Evolutionary conservation across 2,888 invertebrate species (phyloP).

Genomic region (Arctia plantaginis): DNA sequence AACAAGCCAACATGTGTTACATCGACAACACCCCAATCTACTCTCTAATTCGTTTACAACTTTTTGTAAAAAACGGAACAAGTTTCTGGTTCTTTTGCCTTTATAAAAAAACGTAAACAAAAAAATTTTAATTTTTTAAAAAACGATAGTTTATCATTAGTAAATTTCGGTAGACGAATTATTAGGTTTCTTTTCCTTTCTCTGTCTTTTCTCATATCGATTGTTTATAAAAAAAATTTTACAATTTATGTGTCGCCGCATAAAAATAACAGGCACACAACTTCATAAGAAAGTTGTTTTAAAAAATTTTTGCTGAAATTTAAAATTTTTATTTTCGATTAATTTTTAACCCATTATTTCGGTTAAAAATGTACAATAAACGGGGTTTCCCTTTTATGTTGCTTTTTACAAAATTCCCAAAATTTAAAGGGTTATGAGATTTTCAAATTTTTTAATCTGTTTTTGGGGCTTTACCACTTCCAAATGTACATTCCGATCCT

Average conservation of each 20-base stretch:
- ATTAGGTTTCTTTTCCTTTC: slow-evolving; percentile 26
- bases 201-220: slow-evolving; percentile 15
- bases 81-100: slow-evolving; percentile 74
- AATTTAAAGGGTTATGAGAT: background rate
- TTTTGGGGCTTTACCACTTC: background rate
- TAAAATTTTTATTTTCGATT: background rate
- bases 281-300: background rate
- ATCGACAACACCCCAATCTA: slow-evolving; percentile 42
- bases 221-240: background rate
- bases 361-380: background rate
- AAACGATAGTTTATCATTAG: slow-evolving; percentile 28
- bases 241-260: background rate
- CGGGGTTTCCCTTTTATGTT: background rate
- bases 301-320: background rate
- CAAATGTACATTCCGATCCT: background rate
- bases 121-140: slow-evolving; percentile 57
- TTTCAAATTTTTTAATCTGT: background rate
- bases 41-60: slow-evolving; percentile 57
- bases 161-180: slow-evolving; percentile 4
- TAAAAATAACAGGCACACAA: background rate
- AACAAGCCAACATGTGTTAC: slow-evolving; percentile 10
- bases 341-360: background rate
- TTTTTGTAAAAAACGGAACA: slow-evolving; percentile 67
- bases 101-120: slow-evolving; percentile 65
- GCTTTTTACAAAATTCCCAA: background rate